Evolutionary conservation across 2,113 vertebrate species (phyloP).

Genomic region (Neodontobutis hainanensis): DNA sequence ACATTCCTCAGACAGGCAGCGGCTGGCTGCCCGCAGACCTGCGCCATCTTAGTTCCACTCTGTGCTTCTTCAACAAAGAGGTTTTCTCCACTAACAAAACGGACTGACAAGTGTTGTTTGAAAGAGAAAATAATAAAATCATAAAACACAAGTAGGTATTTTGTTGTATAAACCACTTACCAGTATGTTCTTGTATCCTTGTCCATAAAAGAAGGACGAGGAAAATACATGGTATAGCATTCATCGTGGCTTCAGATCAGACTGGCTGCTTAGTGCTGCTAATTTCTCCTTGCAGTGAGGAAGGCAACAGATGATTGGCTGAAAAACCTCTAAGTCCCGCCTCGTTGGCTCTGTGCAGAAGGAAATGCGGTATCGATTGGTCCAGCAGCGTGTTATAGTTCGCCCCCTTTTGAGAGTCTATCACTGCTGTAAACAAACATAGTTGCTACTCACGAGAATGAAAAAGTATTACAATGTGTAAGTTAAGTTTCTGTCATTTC

Average conservation of each 20-base stretch:
- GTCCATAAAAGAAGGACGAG: slow-evolving; percentile 71
- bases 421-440: slow-evolving; percentile 68
- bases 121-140: neutral
- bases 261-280: slow-evolving; percentile 62
- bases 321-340: slow-evolving; percentile 57
- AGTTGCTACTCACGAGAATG: slow-evolving; percentile 17
- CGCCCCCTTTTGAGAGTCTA: slow-evolving; percentile 38
- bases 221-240: slow-evolving; percentile 66
- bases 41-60: slow-evolving; percentile 83
- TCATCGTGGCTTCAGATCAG: slow-evolving; percentile 76
- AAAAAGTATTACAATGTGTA: neutral
- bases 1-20: slow-evolving; percentile 74
- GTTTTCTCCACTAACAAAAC: slow-evolving; percentile 10
- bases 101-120: slow-evolving; percentile 13
- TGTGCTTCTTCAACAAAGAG: slow-evolving; percentile 75
- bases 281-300: slow-evolving; percentile 65
- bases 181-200: slow-evolving; percentile 66
- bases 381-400: neutral
- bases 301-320: slow-evolving; percentile 63
- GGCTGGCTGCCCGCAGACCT: slow-evolving; percentile 73
- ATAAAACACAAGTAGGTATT: fast-evolving
- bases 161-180: slow-evolving; percentile 43
- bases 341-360: slow-evolving; percentile 22
- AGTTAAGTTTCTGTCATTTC: neutral
- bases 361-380: slow-evolving; percentile 40